Percentiles rank a stretch among this genome's conserved stretches.
Conservation (phyloP, 1,140 invertebrate genomes). For the Rhynchophorus ferrugineus region DNA sequence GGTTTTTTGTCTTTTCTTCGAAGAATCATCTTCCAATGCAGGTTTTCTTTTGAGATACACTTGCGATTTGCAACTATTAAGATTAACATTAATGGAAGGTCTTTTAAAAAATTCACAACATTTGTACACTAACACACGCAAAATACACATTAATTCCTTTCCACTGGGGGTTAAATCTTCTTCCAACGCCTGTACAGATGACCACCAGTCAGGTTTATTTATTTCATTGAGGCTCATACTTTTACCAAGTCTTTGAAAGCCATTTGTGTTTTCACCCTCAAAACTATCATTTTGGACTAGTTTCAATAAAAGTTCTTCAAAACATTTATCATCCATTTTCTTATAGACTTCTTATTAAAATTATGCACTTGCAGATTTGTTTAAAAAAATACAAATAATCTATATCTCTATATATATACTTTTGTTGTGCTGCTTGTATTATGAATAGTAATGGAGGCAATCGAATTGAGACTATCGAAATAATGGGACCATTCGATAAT, state of each 20-base stretch:
- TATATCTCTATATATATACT: too few relatives aligned
- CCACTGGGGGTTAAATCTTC: constrained; percentile 12
- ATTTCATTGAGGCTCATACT: constrained; percentile 7
- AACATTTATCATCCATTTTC: constrained; percentile 22
- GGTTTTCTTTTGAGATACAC: not conserved
- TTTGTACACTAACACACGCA: constrained; percentile 17
- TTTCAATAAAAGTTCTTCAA: constrained; percentile 24
- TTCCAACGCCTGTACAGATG: constrained; percentile 18
- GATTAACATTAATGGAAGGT: constrained; percentile 8
- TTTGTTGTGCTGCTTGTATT: too few relatives aligned
- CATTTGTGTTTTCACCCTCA: constrained; percentile 6
- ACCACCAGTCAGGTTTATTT: constrained; percentile 27
- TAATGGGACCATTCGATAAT: too few relatives aligned
- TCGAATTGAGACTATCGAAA: too few relatives aligned
- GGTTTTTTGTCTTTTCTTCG: not conserved
- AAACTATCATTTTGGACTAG: constrained; percentile 21
- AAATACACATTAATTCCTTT: constrained; percentile 8
- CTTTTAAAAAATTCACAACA: constrained; percentile 26
- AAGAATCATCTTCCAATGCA: not conserved
- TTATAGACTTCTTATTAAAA: constrained; percentile 16
- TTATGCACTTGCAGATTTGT: too few relatives aligned
- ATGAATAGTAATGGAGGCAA: too few relatives aligned
- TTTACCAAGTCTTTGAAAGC: constrained; percentile 8
- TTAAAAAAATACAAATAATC: too few relatives aligned
- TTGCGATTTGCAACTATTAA: not conserved